Base-by-base conservation (phyloP, 2,113 vertebrate species). In the Rhombomys opimus region DNA sequence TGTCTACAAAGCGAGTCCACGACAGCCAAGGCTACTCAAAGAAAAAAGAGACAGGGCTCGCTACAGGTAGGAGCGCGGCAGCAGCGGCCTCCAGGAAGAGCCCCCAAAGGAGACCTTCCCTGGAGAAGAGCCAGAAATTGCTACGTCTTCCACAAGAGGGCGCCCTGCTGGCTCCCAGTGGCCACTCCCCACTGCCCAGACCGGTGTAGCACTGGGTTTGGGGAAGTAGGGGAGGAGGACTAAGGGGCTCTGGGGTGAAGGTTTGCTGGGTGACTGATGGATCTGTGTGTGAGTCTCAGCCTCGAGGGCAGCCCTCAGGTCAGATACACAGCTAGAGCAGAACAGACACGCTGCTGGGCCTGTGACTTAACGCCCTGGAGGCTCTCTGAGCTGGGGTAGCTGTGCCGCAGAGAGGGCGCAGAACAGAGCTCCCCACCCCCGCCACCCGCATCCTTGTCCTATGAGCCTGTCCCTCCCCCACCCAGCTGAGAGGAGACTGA, bases 41-140 rank as follows among this genome's bases (percentile, higher is more conserved):
- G 46, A 46, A 46, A 46, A 46, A 46, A 20, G 30, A n/a, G 15
- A 52, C 32, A 22, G 70, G 65, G 38, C 38, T 68, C 54, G 9
- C 18, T 30, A 17, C 2, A 14, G 25, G 63, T 18, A 3, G 5
- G 3, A 41, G 22, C 38, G 54, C 32, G 8, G 3, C 13, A 35
- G 59, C 3, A 2, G 35, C 0, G n/a, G 54, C 52, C 8, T 5
- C 65, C 32, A 46, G 38, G 2, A 54, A 1, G 25, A 87, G 46
- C 17, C 1, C 35, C 32, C 13, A 17, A 78, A 10, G 23, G 54
- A 32, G 38, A 13, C 0, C 1, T 2, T 68, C 30, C 9, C 63
- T 6, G 0, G 6, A 63, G 38, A 50, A 38, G 0, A 3, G 41
- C 7, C 41, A 35, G 13, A 9, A 23, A 61, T 41, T 23, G 1